Percentiles rank a stretch among this genome's conserved stretches.
Conservation (phyloP, 2,797 vertebrate genomes). For the Manis javanica region DNA sequence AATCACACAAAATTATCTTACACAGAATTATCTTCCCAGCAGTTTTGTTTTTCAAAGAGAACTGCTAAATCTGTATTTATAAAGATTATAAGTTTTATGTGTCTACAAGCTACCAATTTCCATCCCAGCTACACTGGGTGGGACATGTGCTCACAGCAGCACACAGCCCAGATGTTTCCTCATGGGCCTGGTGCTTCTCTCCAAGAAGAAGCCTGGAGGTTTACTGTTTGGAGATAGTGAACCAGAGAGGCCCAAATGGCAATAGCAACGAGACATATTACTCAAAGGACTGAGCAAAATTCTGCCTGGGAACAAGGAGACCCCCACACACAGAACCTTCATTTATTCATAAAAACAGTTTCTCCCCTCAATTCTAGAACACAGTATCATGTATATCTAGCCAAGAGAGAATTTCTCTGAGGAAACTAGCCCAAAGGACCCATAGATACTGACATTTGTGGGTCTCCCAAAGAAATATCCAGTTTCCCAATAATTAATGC, state of each 20-base stretch:
- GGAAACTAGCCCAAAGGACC: not conserved
- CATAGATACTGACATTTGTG: not conserved
- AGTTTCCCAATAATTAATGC: not conserved
- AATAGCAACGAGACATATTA: not conserved
- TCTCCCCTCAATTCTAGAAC: not conserved
- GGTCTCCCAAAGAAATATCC: not conserved
- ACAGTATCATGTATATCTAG: not conserved
- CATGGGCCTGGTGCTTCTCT: not conserved
- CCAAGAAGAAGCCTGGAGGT: not conserved
- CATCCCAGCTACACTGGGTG: not conserved
- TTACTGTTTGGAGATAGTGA: not conserved
- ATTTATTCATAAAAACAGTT: not conserved
- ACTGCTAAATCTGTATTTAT: not conserved
- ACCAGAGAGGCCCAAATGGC: not conserved
- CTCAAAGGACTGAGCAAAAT: not conserved
- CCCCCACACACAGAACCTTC: not conserved
- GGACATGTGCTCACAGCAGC: not conserved
- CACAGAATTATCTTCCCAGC: not conserved
- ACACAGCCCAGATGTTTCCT: not conserved
- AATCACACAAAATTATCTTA: not conserved
- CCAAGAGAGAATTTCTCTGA: not conserved
- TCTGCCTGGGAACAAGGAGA: not conserved
- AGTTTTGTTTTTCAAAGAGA: not conserved
- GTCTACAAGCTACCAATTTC: not conserved
- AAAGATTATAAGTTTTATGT: not conserved